These are phyloP conservation scores for Trichonephila clavipes DNA, from an alignment of 1,140 invertebrate genomes.

Conservation along the genomic window DNA sequence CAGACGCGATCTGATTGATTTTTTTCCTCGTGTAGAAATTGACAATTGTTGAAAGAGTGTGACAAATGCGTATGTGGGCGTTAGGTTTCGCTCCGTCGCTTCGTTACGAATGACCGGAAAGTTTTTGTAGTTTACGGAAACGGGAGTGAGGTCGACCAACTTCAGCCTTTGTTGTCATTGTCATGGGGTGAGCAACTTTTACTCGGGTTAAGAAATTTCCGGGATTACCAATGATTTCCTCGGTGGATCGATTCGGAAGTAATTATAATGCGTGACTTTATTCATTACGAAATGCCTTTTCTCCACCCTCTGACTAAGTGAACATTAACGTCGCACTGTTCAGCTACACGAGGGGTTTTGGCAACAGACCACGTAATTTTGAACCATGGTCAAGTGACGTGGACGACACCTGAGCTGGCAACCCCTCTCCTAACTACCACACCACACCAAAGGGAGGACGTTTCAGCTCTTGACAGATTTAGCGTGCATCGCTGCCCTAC, in stretches of 20 bases:
- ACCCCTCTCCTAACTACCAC: too few relatives aligned
- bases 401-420: too few relatives aligned
- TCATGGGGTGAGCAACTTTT: conserved; percentile 43
- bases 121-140: conserved; percentile 51
- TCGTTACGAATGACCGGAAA: conserved; percentile 46
- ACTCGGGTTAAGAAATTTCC: conserved; percentile 45
- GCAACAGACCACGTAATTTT: too few relatives aligned
- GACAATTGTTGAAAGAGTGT: background rate
- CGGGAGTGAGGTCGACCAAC: conserved; percentile 55
- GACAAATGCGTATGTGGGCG: conserved; percentile 20
- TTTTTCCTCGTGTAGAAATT: background rate
- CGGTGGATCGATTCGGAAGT: background rate
- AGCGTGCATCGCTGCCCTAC: too few relatives aligned
- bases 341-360: too few relatives aligned
- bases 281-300: background rate
- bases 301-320: background rate
- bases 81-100: background rate
- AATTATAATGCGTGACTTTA: background rate
- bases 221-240: conserved; percentile 20
- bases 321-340: too few relatives aligned
- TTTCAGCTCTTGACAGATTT: too few relatives aligned
- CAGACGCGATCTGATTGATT: conserved; percentile 9
- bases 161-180: conserved; percentile 50
- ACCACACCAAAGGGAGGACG: too few relatives aligned
- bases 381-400: too few relatives aligned